Conservation (phyloP, 2,797 vertebrate species). For the Rhabdomys pumilio region DNA sequence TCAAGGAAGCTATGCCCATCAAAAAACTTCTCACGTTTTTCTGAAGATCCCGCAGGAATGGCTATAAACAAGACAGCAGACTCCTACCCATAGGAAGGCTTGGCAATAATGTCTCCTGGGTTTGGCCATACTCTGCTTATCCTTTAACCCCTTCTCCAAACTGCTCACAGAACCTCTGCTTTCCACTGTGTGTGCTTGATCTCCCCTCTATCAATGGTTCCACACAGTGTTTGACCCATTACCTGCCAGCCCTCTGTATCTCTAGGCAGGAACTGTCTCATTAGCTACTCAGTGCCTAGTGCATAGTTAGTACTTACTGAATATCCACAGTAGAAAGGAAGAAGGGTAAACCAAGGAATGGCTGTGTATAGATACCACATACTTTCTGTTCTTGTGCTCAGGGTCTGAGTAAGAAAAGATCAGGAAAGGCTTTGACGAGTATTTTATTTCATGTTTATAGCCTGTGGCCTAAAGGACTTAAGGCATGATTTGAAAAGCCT, state of each 20-base stretch:
- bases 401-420: neutral
- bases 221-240: neutral
- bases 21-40: neutral
- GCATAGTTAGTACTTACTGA: neutral
- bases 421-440: neutral
- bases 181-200: neutral
- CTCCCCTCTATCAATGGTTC: neutral
- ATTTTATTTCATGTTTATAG: conserved; percentile 58
- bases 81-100: neutral
- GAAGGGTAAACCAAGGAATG: neutral
- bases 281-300: neutral
- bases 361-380: neutral
- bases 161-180: neutral
- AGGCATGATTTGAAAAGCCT: neutral
- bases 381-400: neutral
- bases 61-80: neutral
- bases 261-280: neutral
- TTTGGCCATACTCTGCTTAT: neutral
- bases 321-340: conserved; percentile 24
- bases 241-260: neutral
- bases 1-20: neutral
- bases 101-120: neutral
- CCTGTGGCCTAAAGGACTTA: conserved; percentile 57
- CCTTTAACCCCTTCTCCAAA: neutral
- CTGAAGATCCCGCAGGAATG: neutral